These are phyloP conservation scores for Gymnorhina tibicen DNA, from an alignment of 2,113 vertebrate species.

Conservation along the genomic window DNA sequence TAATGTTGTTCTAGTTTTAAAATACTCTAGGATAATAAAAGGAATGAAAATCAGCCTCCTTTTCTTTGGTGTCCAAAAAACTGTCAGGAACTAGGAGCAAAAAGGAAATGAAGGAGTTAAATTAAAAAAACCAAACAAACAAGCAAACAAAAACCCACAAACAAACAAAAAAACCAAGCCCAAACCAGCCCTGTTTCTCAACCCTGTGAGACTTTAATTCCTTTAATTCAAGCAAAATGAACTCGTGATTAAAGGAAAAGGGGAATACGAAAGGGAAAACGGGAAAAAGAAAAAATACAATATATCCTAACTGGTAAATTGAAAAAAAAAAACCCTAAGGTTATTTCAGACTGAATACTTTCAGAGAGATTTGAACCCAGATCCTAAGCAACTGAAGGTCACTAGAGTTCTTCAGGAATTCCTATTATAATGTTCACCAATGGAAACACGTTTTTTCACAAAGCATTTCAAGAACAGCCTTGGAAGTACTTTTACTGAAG, in stretches of 20 bases:
- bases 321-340: neutral
- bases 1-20: neutral
- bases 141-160: neutral
- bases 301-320: accelerated
- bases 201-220: neutral
- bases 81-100: neutral
- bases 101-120: neutral
- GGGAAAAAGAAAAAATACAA: neutral
- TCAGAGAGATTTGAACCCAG: neutral
- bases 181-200: neutral
- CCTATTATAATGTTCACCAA: neutral
- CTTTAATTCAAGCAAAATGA: neutral
- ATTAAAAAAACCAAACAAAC: neutral
- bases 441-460: neutral
- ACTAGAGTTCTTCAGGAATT: neutral
- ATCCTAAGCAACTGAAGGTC: neutral
- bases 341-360: neutral
- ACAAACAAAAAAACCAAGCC: neutral
- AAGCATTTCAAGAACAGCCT: neutral
- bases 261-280: neutral
- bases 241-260: neutral
- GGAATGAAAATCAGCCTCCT: neutral
- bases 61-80: neutral
- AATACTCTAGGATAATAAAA: neutral
- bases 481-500: neutral